A percentile compares a stretch with the other conserved stretches of the same genome.
These are phyloP conservation scores for Helobdella robusta DNA, from an alignment of 2,888 invertebrate genomes.

Conservation along the genomic window DNA sequence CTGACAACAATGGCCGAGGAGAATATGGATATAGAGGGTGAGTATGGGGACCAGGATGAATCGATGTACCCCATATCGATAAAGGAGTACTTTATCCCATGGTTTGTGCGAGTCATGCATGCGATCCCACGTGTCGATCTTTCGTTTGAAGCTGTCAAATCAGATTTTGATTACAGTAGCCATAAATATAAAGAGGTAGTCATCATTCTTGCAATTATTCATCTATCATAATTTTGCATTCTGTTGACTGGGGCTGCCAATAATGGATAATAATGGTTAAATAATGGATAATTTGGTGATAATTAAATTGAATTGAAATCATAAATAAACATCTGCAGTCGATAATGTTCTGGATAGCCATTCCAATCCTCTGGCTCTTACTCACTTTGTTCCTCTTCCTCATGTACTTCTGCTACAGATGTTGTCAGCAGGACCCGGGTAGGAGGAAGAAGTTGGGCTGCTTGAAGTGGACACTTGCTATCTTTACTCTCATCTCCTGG, in stretches of 20 bases:
- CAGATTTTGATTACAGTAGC: constrained; percentile 78
- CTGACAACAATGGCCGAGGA: too few species aligned
- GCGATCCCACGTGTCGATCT: constrained; percentile 83
- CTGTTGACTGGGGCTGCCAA: too few species aligned
- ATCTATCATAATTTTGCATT: constrained; percentile 54
- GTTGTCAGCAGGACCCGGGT: constrained; percentile 66
- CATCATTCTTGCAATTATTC: constrained; percentile 34
- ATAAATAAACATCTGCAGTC: constrained; percentile 4
- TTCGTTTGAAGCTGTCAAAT: constrained; percentile 77
- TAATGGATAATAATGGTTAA: too few species aligned
- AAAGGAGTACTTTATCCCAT: constrained; percentile 30
- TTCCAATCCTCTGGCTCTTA: constrained; percentile 86
- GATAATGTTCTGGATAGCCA: constrained; percentile 48
- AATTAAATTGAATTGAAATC: background rate
- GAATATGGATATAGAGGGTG: too few species aligned
- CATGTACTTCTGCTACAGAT: constrained; percentile 83
- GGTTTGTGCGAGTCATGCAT: constrained; percentile 72
- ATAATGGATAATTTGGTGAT: constrained; percentile 12
- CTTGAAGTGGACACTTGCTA: constrained; percentile 55
- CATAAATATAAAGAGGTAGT: constrained; percentile 81
- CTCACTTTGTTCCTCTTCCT: constrained; percentile 76
- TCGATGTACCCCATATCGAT: constrained; percentile 13
- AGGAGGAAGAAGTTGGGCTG: constrained; percentile 81
- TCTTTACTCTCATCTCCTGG: constrained; percentile 71
- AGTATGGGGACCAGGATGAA: constrained; percentile 18